phyloP scores from a whole-genome alignment of 2,797 vertebrate species.

The Cuniculus paca region DNA sequence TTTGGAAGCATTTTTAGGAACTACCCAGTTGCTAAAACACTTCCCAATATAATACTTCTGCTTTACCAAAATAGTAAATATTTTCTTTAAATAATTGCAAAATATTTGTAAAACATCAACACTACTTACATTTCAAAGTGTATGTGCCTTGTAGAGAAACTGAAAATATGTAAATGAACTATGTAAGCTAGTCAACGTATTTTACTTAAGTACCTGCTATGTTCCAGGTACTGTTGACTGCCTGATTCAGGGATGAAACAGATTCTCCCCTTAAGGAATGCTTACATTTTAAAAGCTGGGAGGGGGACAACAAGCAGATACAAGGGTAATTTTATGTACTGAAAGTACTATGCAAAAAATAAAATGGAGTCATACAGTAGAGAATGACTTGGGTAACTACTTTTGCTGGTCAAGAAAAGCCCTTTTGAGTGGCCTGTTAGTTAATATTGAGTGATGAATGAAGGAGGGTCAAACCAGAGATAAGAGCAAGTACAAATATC shows the following conservation, averaged over 20 bases:
- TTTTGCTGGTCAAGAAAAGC: not conserved
- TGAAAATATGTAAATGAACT: constrained; percentile 1
- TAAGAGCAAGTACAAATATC: not conserved
- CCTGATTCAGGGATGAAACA: not conserved
- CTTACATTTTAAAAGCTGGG: not conserved
- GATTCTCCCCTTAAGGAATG: not conserved
- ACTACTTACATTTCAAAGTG: constrained; percentile 43
- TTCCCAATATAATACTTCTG: not conserved
- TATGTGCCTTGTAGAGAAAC: constrained; percentile 32
- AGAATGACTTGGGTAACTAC: not conserved
- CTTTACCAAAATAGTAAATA: constrained; percentile 43
- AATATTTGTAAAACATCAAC: not conserved
- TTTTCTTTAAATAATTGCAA: constrained; percentile 43
- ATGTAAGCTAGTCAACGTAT: not conserved
- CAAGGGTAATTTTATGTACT: not conserved
- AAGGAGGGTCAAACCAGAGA: not conserved
- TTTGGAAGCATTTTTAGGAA: constrained; percentile 21
- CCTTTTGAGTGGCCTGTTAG: constrained; percentile 4
- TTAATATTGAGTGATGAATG: not conserved
- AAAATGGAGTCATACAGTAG: not conserved
- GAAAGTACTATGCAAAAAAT: not conserved
- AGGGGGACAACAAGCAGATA: not conserved
- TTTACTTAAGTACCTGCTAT: not conserved
- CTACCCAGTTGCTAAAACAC: constrained; percentile 4
- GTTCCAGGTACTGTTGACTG: not conserved